These are phyloP conservation scores for Dendrolimus houi DNA, from an alignment of 2,888 invertebrate species.

Conservation along the genomic window DNA sequence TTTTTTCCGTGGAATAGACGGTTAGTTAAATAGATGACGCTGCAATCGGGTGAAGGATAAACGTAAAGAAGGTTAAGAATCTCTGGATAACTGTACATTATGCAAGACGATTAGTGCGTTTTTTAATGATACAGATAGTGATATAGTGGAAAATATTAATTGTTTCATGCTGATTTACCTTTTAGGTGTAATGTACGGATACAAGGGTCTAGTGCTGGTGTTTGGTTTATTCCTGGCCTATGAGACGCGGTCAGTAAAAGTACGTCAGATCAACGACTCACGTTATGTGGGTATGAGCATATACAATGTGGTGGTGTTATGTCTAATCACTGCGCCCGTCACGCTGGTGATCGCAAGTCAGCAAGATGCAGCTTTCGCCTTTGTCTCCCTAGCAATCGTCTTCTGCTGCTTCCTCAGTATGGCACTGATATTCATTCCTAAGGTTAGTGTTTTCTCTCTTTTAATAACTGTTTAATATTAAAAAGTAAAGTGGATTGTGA, in stretches of 20 bases:
- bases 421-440: slow-evolving; percentile 98
- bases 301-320: slow-evolving; percentile 98
- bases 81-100: too few relatives aligned
- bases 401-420: slow-evolving; percentile 99
- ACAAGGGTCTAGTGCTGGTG: slow-evolving; percentile 96
- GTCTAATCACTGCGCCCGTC: slow-evolving; percentile 98
- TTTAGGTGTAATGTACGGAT: slow-evolving; percentile 94
- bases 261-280: slow-evolving; percentile 98
- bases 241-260: slow-evolving; percentile 97
- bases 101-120: too few relatives aligned
- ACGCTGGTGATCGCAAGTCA: slow-evolving; percentile 98
- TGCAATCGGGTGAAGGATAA: too few relatives aligned
- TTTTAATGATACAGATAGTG: too few relatives aligned
- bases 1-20: too few relatives aligned
- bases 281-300: slow-evolving; percentile 99
- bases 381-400: slow-evolving; percentile 96
- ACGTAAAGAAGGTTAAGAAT: too few relatives aligned
- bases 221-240: slow-evolving; percentile 99
- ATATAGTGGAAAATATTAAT: too few relatives aligned
- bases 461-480: too few relatives aligned
- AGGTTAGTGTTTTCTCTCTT: slow-evolving; percentile 77
- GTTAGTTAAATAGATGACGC: too few relatives aligned
- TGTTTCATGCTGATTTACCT: slow-evolving; percentile 2
- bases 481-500: too few relatives aligned
- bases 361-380: slow-evolving; percentile 98